A percentile compares a stretch with the other conserved stretches of the same genome.
phyloP scores from a whole-genome alignment of 2,888 invertebrate genomes.

The Saturnia japonica region DNA sequence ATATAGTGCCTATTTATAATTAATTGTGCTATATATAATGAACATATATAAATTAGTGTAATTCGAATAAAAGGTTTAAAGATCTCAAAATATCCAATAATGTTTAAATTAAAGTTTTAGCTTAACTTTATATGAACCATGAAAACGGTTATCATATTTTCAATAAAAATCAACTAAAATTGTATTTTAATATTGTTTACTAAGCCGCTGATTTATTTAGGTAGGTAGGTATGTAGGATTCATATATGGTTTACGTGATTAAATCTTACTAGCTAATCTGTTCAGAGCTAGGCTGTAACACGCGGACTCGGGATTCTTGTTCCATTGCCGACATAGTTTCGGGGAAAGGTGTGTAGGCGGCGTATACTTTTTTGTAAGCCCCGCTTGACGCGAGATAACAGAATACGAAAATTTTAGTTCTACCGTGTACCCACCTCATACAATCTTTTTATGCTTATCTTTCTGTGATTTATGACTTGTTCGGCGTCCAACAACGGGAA shows the following conservation, averaged over 20 bases:
- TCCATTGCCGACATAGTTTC: conserved; percentile 43
- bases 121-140: background rate
- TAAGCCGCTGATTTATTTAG: background rate
- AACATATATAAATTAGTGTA: too few relatives aligned
- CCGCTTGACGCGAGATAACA: conserved; percentile 74
- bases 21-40: too few relatives aligned
- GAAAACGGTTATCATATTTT: background rate
- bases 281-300: conserved; percentile 20
- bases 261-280: conserved; percentile 16
- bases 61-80: background rate
- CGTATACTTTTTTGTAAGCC: conserved; percentile 60
- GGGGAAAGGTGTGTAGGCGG: conserved; percentile 66
- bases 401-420: conserved; percentile 80
- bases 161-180: background rate
- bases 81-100: background rate
- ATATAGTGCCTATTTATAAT: too few relatives aligned
- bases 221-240: background rate
- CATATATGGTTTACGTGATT: conserved; percentile 6
- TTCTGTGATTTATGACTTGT: conserved; percentile 80
- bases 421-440: conserved; percentile 79
- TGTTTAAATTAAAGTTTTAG: background rate
- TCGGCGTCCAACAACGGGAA: conserved; percentile 80
- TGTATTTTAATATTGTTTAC: background rate
- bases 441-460: conserved; percentile 82
- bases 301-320: conserved; percentile 21